Evolutionary conservation across 2,888 invertebrate species (phyloP).

Genomic region (Sicus ferrugineus): DNA sequence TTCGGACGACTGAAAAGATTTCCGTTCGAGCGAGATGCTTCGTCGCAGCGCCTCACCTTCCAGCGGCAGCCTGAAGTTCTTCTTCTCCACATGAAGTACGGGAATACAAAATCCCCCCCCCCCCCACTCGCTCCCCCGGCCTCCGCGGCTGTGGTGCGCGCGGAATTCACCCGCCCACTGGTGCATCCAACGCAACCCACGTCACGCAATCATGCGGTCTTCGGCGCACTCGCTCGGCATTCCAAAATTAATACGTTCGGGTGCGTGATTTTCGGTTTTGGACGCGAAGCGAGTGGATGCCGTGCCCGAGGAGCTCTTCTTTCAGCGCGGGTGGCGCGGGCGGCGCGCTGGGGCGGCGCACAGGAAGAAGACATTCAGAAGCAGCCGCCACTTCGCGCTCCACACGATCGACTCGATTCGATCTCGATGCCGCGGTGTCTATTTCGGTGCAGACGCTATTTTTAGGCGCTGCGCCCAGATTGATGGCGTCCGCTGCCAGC

Average conservation of each 20-base stretch:
- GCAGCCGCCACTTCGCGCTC: slow-evolving; percentile 1
- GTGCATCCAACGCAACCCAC: slow-evolving; percentile 1
- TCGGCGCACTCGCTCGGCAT: slow-evolving; percentile 2
- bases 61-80: too few relatives aligned
- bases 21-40: too few relatives aligned
- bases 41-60: too few relatives aligned
- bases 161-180: slow-evolving; percentile 11
- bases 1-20: too few relatives aligned
- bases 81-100: background rate
- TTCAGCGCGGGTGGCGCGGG: slow-evolving; percentile 12
- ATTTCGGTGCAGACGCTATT: slow-evolving; percentile 62
- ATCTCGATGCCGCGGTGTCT: slow-evolving; percentile 51
- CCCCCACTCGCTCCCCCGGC: background rate
- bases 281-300: background rate
- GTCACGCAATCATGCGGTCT: background rate
- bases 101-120: background rate
- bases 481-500: slow-evolving; percentile 39
- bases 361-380: slow-evolving; percentile 12
- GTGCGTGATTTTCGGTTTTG: background rate
- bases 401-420: slow-evolving; percentile 2
- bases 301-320: slow-evolving; percentile 20
- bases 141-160: background rate
- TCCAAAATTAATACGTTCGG: slow-evolving; percentile 8
- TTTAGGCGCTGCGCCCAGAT: slow-evolving; percentile 63
- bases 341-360: background rate